A percentile compares a stretch with the other conserved stretches of the same genome.
These are phyloP conservation scores for Hyalella azteca DNA, from an alignment of 2,888 invertebrate genomes.

Conservation along the genomic window DNA sequence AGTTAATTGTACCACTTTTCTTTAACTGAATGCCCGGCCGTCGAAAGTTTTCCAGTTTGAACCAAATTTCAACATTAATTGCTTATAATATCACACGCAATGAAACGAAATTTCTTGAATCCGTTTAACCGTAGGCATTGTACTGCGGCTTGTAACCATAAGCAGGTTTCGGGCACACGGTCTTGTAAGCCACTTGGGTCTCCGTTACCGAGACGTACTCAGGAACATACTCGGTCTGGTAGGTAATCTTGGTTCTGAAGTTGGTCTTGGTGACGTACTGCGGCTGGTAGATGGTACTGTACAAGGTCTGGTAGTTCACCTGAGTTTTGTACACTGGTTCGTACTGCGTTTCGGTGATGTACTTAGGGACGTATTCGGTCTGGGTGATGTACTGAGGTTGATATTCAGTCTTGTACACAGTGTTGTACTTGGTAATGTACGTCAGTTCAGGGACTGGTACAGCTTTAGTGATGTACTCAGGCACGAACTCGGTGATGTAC, in stretches of 20 bases:
- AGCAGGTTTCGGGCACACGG: conserved; percentile 41
- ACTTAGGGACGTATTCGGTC: conserved; percentile 49
- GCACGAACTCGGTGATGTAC: conserved; percentile 44
- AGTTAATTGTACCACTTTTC: too few species aligned
- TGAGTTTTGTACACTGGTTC: conserved; percentile 46
- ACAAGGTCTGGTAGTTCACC: conserved; percentile 49
- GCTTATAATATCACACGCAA: too few species aligned
- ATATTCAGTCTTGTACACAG: conserved; percentile 50
- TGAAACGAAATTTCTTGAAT: too few species aligned
- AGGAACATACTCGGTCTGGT: conserved; percentile 48
- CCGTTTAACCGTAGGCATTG: conserved; percentile 23
- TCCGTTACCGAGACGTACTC: conserved; percentile 43
- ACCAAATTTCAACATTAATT: too few species aligned
- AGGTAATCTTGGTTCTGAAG: conserved; percentile 41
- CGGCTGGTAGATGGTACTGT: conserved; percentile 48
- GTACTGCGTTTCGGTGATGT: conserved; percentile 51
- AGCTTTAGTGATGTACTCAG: conserved; percentile 44
- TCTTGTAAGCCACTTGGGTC: conserved; percentile 43
- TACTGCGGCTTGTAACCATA: conserved; percentile 42
- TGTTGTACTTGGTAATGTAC: conserved; percentile 46
- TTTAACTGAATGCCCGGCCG: too few species aligned
- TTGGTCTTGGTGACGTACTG: conserved; percentile 49
- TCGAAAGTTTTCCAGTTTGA: too few species aligned
- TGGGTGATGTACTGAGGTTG: conserved; percentile 52
- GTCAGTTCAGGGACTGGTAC: conserved; percentile 35